A percentile compares a stretch with the other conserved stretches of the same genome.
These are phyloP conservation scores for Anodontia alba DNA, from an alignment of 2,888 invertebrate genomes.

Conservation along the genomic window DNA sequence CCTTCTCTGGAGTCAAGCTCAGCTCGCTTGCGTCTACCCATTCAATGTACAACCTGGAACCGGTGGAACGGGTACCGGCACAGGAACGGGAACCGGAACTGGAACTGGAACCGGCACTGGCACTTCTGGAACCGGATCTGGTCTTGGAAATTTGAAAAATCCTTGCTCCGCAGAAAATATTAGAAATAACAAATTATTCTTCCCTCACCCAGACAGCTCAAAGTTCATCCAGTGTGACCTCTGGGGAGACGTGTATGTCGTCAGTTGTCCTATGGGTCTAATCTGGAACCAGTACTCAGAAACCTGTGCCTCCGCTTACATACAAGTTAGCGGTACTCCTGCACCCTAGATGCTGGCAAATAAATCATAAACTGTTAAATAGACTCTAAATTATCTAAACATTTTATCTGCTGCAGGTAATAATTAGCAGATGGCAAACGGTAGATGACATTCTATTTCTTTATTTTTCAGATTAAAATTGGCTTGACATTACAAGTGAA, in stretches of 20 bases:
- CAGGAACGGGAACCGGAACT: constrained; percentile 34
- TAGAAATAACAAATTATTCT: constrained; percentile 62
- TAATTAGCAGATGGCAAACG: too few species aligned
- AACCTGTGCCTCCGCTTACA: constrained; percentile 70
- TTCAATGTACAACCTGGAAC: constrained; percentile 36
- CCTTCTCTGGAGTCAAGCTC: constrained; percentile 71
- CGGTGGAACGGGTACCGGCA: constrained; percentile 12
- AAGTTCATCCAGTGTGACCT: constrained; percentile 78
- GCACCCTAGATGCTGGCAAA: not conserved
- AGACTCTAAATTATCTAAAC: not conserved
- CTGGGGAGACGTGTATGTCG: constrained; percentile 68
- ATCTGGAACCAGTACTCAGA: constrained; percentile 72
- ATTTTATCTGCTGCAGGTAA: too few species aligned
- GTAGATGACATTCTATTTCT: too few species aligned
- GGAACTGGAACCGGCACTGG: constrained; percentile 35
- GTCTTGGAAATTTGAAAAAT: constrained; percentile 34
- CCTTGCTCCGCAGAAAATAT: constrained; percentile 55
- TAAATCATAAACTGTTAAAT: not conserved
- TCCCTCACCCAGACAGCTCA: constrained; percentile 70
- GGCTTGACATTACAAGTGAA: too few species aligned
- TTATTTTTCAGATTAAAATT: too few species aligned
- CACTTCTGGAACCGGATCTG: constrained; percentile 23
- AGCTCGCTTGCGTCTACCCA: constrained; percentile 70
- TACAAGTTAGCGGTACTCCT: constrained; percentile 12
- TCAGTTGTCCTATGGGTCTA: constrained; percentile 72